Base-by-base conservation (phyloP, 1,140 invertebrate genomes). In the Colletes gigas region DNA sequence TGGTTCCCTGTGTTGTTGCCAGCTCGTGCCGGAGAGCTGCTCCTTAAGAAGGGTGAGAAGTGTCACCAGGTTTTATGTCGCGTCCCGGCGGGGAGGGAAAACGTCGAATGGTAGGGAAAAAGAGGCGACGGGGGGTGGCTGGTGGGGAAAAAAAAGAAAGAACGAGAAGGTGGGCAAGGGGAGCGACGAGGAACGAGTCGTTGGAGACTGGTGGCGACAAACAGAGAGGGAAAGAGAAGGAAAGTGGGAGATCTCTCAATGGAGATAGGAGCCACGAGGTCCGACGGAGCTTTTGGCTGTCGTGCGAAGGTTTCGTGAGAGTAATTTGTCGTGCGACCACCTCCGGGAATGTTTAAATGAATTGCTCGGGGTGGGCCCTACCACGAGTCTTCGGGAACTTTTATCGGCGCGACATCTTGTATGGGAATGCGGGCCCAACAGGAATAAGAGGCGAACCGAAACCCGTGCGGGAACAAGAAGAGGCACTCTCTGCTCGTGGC, bases 301-400 rank as follows among this genome's bases (percentile, higher is more conserved):
- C 83, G 84, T 70, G 84, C 87, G 87, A 87, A 89, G 89, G 83
- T 91, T 90, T 87, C 78, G 89, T 86, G 91, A 89, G 91, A 93
- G 93, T 93, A 93, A 93, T 93, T 93, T 93, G 93, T 93, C 93
- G 92, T 91, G 92, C 92, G 93, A 93, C 93, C 93, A 93, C 93
- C 93, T 93, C 84, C 86, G 90, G 92, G 92, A 93, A 93, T 93
- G 92, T 93, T 93, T 88, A 93, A 93, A 93, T 93, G 93, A 93
- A 93, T 93, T 92, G 92, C 89, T 90, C 88, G 87, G 83, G 88
- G 88, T 87, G 87, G 89, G 89, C 87, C 88, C 81, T 80, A 83
- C 83, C 83, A 85, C 87, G 82, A 82, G 82, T 57, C 84, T 80
- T 84, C 71, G 82, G 86, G 90, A 84, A 88, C 88, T 89, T 91